Conservation (phyloP, 2,113 vertebrate genomes). For the Butastur rufipennis region DNA sequence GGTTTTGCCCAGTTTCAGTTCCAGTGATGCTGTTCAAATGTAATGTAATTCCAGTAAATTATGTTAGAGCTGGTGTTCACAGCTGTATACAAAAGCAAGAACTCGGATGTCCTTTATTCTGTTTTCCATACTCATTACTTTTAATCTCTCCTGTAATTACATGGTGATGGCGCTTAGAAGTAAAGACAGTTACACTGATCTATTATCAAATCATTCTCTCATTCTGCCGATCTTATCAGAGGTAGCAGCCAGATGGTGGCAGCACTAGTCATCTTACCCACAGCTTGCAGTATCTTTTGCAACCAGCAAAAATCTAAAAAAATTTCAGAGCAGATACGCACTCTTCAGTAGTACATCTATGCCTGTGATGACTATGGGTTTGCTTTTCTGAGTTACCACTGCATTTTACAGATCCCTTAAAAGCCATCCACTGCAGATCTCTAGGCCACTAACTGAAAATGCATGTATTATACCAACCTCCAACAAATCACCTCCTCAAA, state of each 20-base stretch:
- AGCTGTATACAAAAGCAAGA: not conserved
- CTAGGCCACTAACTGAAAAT: not conserved
- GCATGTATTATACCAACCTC: not conserved
- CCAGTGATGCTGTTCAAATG: not conserved
- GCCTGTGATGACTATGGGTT: not conserved
- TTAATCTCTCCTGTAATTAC: not conserved
- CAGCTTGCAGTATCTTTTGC: not conserved
- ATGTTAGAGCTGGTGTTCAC: not conserved
- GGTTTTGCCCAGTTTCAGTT: not conserved
- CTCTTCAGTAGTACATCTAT: not conserved
- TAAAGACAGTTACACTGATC: not conserved
- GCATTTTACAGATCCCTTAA: not conserved
- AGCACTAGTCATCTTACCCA: not conserved
- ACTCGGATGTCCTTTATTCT: not conserved
- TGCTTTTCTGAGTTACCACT: not conserved
- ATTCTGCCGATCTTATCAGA: not conserved
- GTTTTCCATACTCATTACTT: not conserved
- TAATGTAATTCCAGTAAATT: not conserved
- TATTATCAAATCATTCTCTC: not conserved
- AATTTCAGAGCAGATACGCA: not conserved
- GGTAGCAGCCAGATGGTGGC: not conserved
- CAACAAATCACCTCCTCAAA: not conserved
- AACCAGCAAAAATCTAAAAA: not conserved
- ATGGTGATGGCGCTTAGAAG: not conserved
- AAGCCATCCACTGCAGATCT: not conserved